Evolutionary conservation across 2,888 invertebrate species (phyloP), one percentile per base, ranked within the genome.

Genomic region (Zygothrica quintamaculata): DNA sequence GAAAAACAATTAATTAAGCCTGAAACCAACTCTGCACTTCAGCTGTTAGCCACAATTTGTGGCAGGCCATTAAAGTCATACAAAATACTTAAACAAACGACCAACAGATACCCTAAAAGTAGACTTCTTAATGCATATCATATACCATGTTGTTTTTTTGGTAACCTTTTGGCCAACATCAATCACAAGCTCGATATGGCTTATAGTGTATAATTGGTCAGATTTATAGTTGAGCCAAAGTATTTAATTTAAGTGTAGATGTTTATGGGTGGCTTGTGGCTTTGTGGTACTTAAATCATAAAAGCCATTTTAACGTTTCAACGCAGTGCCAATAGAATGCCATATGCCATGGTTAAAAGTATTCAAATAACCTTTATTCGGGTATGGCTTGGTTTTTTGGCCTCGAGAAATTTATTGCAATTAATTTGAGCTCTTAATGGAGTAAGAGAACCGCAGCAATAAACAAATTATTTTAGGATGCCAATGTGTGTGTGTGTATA

Each of bases 401-500:
- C 22, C 16, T 59, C 3, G 5, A 22, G 5, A 2, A 77, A 86
- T 86, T 84, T 85, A 75, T 74, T 64, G 67, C 76, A 59, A 69
- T 78, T 69, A 77, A 72, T 86, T 84, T 78, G 67, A 84, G 77
- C 86, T 71, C 48, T 79, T 86, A 86, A 84, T 84, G 78, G 79
- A 65, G 66, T 65, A 62, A 74, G 53, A 62, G 53, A 62, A 61
- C 66, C 80, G 42, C 66, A 66, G 74, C 73, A 72, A 78, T 84
- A 86, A 84, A 84, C 84, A 86, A 86, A 86, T 84, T 81, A 86
- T 79, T 77, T 81, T 73, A 86, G 64, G 77, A 65, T 34, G 12
- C 33, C 46, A 29, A 26, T 36, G 33, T 15, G 25, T 8, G 15
- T 15, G 43, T 29, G 44, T 42, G 22, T 6, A 18, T n/a, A 22